Evolutionary conservation across 2,113 vertebrate species (phyloP).

Genomic region (Ictalurus furcatus): DNA sequence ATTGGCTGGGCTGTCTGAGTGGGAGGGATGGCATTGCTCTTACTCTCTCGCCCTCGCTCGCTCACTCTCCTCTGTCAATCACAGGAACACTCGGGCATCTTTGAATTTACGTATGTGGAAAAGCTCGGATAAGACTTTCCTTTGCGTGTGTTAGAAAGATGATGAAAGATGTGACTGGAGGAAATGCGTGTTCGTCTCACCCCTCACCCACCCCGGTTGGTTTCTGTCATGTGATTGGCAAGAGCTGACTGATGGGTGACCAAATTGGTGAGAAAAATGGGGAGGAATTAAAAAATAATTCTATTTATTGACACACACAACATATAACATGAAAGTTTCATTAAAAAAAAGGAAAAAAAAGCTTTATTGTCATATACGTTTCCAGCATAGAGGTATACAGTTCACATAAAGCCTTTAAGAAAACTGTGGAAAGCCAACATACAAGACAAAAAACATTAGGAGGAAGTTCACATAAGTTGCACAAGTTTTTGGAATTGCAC

Average conservation of each 20-base stretch:
- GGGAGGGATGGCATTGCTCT: background rate
- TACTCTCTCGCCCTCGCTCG: no score
- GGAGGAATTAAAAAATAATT: background rate
- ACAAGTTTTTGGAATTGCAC: background rate
- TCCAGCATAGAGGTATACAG: background rate
- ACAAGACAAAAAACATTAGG: background rate
- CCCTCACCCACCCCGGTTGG: no score
- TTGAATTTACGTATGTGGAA: background rate
- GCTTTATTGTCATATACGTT: background rate
- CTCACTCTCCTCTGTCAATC: background rate
- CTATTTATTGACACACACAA: no score
- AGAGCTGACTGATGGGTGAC: background rate
- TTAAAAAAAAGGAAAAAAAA: no score
- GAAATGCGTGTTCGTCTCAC: no score
- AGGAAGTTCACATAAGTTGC: background rate
- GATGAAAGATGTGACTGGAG: no score
- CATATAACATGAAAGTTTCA: background rate
- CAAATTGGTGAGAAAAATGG: background rate
- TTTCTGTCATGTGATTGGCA: no score
- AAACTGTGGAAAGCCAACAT: no score
- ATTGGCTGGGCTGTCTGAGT: no score
- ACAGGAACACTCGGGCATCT: background rate
- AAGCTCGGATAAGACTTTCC: no score
- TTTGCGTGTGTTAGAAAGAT: no score
- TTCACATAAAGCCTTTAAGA: background rate